These are phyloP conservation scores for Pelochelys cantorii DNA, from an alignment of 2,797 vertebrate genomes.

Conservation along the genomic window DNA sequence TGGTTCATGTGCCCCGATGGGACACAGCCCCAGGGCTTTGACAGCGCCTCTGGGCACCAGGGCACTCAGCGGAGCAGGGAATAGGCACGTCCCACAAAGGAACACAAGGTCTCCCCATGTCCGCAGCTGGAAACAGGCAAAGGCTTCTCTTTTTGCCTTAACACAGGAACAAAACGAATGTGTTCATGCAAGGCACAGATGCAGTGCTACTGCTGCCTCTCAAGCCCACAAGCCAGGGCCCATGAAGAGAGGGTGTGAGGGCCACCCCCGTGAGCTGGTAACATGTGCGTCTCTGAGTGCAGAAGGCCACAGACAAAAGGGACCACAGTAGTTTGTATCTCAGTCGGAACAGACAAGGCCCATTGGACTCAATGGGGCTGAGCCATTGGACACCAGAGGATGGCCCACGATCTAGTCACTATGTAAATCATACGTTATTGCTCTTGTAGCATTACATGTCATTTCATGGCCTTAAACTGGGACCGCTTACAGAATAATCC, in stretches of 20 bases:
- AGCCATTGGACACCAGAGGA: neutral
- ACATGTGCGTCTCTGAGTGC: neutral
- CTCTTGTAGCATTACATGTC: neutral
- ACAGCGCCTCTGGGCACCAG: neutral
- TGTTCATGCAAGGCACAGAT: neutral
- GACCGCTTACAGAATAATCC: neutral
- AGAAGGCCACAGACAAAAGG: neutral
- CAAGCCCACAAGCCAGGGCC: neutral
- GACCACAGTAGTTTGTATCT: neutral
- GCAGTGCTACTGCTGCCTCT: neutral
- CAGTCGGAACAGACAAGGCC: neutral
- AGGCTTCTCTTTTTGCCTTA: neutral
- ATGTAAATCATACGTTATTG: fast-evolving
- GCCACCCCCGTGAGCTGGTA: neutral
- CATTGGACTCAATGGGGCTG: neutral
- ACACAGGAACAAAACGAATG: neutral
- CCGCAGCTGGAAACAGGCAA: neutral
- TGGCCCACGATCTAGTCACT: neutral
- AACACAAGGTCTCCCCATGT: neutral
- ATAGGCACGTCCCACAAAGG: neutral
- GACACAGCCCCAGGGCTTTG: neutral
- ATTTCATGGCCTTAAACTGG: neutral
- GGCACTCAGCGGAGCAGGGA: neutral
- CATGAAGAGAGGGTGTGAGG: neutral
- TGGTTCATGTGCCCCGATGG: neutral